phyloP scores from a whole-genome alignment of 2,113 vertebrate species.

The Protobothrops mucrosquamatus region DNA sequence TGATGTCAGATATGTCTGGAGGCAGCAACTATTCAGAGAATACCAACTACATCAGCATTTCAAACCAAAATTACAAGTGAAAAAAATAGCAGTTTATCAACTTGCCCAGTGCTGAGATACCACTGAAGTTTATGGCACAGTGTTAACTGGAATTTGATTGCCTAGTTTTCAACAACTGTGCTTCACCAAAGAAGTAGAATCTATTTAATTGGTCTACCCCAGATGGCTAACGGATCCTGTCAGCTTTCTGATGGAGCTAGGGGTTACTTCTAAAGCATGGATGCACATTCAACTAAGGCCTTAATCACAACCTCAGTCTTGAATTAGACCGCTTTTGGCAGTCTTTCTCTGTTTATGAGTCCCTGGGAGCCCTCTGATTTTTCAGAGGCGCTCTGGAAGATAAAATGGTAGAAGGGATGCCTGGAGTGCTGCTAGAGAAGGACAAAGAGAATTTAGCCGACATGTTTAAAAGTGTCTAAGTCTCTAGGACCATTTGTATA shows the following conservation, averaged over 20 bases:
- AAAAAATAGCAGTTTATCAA: neutral
- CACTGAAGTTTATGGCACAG: neutral
- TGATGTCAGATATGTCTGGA: constrained; percentile 78
- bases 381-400: neutral
- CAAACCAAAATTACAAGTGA: neutral
- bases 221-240: neutral
- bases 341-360: neutral
- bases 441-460: neutral
- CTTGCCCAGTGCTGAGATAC: neutral
- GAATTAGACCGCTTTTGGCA: neutral
- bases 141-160: neutral
- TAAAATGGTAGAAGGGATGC: neutral
- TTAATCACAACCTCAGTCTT: neutral
- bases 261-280: neutral
- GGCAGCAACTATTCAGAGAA: constrained; percentile 72
- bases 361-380: neutral
- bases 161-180: neutral
- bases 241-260: neutral
- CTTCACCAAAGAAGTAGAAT: neutral
- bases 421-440: neutral
- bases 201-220: neutral
- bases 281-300: neutral
- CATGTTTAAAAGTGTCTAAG: neutral
- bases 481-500: neutral
- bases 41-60: neutral